These are phyloP conservation scores for Archips crataeganus DNA, from an alignment of 2,888 invertebrate species.

Conservation along the genomic window DNA sequence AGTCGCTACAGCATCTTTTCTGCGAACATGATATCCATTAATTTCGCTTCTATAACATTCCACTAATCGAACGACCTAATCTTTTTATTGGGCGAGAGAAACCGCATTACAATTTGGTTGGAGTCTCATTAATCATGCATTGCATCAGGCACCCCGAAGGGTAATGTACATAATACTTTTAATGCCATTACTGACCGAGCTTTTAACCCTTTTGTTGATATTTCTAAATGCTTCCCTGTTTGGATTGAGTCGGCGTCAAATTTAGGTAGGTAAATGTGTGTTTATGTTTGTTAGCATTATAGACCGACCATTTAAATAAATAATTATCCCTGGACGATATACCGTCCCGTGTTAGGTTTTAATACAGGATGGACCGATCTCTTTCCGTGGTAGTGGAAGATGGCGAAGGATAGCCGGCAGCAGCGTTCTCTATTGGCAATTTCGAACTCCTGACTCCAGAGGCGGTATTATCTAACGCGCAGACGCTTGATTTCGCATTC, in stretches of 20 bases:
- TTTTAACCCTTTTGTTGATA: slow-evolving; percentile 1
- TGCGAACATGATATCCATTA: neutral
- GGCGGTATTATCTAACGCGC: too few species aligned
- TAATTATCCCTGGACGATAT: neutral
- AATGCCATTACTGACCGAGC: slow-evolving; percentile 11
- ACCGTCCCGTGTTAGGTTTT: too few species aligned
- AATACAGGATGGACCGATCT: too few species aligned
- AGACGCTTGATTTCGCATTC: too few species aligned
- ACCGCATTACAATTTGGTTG: neutral
- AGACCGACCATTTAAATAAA: slow-evolving; percentile 1
- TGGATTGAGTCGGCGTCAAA: neutral
- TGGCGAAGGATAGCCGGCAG: too few species aligned
- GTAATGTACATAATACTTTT: slow-evolving; percentile 9
- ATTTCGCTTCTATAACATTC: neutral
- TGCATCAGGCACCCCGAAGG: neutral
- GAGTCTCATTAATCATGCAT: slow-evolving; percentile 2
- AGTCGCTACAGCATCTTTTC: too few species aligned
- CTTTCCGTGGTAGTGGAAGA: too few species aligned
- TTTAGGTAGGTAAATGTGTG: neutral
- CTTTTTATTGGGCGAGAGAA: slow-evolving; percentile 7
- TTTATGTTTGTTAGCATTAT: neutral
- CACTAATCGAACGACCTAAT: neutral
- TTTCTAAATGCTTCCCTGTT: slow-evolving; percentile 2
- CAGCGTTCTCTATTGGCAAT: too few species aligned
- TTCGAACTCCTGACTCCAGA: too few species aligned